These are phyloP conservation scores for Mamestra brassicae DNA, from an alignment of 2,888 invertebrate genomes.

Conservation along the genomic window DNA sequence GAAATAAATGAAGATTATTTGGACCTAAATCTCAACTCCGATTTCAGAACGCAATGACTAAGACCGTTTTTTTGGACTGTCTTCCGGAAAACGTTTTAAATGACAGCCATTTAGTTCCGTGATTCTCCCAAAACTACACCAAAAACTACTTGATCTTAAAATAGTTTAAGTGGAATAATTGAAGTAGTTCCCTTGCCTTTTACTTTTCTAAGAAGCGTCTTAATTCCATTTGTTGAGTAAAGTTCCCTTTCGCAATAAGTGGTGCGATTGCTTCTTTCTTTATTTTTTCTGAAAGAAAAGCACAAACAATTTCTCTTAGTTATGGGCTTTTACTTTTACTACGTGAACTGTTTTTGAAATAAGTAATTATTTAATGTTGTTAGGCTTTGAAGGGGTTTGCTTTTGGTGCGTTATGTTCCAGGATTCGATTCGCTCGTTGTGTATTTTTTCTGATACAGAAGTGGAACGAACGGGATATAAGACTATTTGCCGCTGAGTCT, in stretches of 20 bases:
- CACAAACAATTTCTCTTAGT: slow-evolving; percentile 25
- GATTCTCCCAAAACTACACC: not conserved
- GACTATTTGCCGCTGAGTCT: no score
- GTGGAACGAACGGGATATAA: no score
- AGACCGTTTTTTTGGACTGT: not conserved
- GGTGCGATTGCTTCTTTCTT: slow-evolving; percentile 4
- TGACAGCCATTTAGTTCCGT: not conserved
- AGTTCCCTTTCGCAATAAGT: slow-evolving; percentile 21
- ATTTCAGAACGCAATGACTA: not conserved
- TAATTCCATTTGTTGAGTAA: slow-evolving; percentile 4
- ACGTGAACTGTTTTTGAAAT: slow-evolving; percentile 5
- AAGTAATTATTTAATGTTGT: not conserved
- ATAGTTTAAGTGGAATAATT: slow-evolving; percentile 33
- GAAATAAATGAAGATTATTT: not conserved
- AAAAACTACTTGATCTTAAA: slow-evolving; percentile 20
- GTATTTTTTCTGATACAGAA: no score
- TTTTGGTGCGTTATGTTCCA: not conserved
- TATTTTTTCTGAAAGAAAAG: slow-evolving; percentile 4
- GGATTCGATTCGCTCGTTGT: not conserved
- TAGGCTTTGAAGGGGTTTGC: not conserved
- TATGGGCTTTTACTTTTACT: slow-evolving; percentile 25
- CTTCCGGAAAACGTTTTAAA: not conserved
- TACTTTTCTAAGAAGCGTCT: not conserved
- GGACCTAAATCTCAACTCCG: not conserved
- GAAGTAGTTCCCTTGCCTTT: slow-evolving; percentile 9